Percentiles rank a stretch among this genome's conserved stretches.
Conservation (phyloP, 2,888 invertebrate genomes). For the Caenorhabditis sinica region DNA sequence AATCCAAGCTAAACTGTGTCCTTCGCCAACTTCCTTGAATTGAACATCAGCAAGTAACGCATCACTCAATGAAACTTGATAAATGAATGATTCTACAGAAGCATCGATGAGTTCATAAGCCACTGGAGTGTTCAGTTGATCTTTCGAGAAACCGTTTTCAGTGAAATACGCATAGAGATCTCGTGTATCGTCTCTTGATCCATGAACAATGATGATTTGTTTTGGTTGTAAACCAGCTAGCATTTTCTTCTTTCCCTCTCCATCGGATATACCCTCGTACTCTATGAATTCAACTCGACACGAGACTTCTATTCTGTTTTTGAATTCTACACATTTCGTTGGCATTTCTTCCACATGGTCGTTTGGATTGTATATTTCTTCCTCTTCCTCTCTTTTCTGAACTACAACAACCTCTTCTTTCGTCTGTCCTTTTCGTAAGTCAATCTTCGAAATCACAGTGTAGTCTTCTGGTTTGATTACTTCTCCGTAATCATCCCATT, state of each 20-base stretch:
- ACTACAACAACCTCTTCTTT: slow-evolving; percentile 44
- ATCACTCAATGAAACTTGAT: slow-evolving; percentile 88
- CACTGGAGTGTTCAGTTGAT: slow-evolving; percentile 90
- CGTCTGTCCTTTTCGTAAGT: slow-evolving; percentile 47
- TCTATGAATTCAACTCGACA: slow-evolving; percentile 89
- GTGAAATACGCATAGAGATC: slow-evolving; percentile 86
- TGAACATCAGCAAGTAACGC: slow-evolving; percentile 65
- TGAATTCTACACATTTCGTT: slow-evolving; percentile 82
- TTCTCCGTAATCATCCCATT: slow-evolving; percentile 96
- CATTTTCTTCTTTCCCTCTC: slow-evolving; percentile 88
- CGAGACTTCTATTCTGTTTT: slow-evolving; percentile 79
- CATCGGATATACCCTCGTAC: slow-evolving; percentile 92
- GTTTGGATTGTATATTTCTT: slow-evolving; percentile 53
- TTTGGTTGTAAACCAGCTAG: slow-evolving; percentile 84
- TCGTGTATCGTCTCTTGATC: slow-evolving; percentile 88
- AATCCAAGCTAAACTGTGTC: slow-evolving; percentile 96
- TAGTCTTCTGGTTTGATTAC: slow-evolving; percentile 95
- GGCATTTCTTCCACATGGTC: slow-evolving; percentile 78
- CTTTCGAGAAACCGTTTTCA: slow-evolving; percentile 74
- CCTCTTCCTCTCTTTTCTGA: slow-evolving; percentile 66
- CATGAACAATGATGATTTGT: slow-evolving; percentile 89
- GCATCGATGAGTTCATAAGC: slow-evolving; percentile 91
- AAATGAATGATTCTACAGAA: slow-evolving; percentile 97
- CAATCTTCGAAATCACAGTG: slow-evolving; percentile 84
- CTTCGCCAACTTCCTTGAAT: slow-evolving; percentile 87